These are phyloP conservation scores for Delphinapterus leucas DNA, from an alignment of 2,113 vertebrate genomes.

Conservation along the genomic window DNA sequence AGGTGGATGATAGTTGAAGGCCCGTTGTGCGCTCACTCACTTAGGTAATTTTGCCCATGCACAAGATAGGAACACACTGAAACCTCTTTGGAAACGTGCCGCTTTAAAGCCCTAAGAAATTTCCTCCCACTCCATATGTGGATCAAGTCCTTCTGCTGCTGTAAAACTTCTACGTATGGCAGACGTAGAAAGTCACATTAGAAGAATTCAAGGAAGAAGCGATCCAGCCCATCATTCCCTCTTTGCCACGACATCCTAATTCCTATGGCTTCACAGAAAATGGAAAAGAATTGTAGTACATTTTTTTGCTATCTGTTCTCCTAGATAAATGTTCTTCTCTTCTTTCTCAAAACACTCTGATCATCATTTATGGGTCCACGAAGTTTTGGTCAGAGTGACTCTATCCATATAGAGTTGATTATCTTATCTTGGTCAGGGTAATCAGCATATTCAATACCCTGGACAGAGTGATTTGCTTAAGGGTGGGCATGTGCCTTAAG, in stretches of 20 bases:
- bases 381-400: neutral
- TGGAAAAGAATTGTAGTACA: neutral
- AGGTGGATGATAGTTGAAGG: neutral
- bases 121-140: neutral
- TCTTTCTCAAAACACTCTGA: neutral
- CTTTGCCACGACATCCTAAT: neutral
- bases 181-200: neutral
- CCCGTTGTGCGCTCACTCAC: neutral
- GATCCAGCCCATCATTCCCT: neutral
- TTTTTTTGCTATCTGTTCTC: neutral
- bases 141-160: neutral
- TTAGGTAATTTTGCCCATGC: neutral
- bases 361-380: neutral
- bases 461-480: neutral
- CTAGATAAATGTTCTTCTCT: neutral
- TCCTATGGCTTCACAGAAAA: neutral
- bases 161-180: neutral
- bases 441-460: neutral
- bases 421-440: neutral
- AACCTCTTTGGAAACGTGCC: neutral
- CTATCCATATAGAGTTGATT: neutral
- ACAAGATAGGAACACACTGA: neutral
- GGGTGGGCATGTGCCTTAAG: neutral
- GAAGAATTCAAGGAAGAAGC: neutral
- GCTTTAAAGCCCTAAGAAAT: neutral